Conservation (phyloP, 2,797 vertebrate genomes). For the Xiphophorus birchmanni region DNA sequence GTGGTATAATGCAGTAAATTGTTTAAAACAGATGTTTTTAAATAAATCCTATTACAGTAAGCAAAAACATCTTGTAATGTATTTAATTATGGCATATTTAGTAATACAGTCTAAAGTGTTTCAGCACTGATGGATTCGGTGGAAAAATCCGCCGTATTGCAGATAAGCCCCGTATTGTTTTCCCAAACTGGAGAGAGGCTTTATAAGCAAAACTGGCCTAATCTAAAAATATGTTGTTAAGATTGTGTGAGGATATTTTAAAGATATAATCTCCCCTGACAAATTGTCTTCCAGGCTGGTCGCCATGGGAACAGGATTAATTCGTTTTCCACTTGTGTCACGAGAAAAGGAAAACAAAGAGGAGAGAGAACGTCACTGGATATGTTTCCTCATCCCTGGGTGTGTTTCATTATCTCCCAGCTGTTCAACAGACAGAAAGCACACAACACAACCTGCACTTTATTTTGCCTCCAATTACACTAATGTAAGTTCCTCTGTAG, state of each 20-base stretch:
- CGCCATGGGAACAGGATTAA: slow-evolving; percentile 60
- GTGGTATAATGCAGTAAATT: background rate
- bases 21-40: background rate
- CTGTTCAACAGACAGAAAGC: slow-evolving; percentile 51
- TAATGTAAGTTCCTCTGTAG: slow-evolving; percentile 82
- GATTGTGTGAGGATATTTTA: slow-evolving; percentile 38
- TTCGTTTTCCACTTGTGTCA: slow-evolving; percentile 49
- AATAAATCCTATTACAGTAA: background rate
- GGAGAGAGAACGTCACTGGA: slow-evolving; percentile 41
- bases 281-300: slow-evolving; percentile 38
- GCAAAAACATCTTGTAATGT: background rate
- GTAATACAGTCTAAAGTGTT: background rate
- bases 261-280: slow-evolving; percentile 43
- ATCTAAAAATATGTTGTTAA: slow-evolving; percentile 17
- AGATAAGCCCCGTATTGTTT: slow-evolving; percentile 8
- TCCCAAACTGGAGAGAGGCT: slow-evolving; percentile 14
- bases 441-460: slow-evolving; percentile 76
- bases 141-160: slow-evolving; percentile 25
- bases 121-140: slow-evolving; percentile 25
- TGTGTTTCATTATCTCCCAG: slow-evolving; percentile 61
- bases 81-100: background rate
- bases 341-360: slow-evolving; percentile 64
- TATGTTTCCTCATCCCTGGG: slow-evolving; percentile 35
- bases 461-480: slow-evolving; percentile 82
- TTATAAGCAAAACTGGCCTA: slow-evolving; percentile 22